These are phyloP conservation scores for Sminthopsis crassicaudata DNA, from an alignment of 2,113 vertebrate genomes.

Conservation along the genomic window DNA sequence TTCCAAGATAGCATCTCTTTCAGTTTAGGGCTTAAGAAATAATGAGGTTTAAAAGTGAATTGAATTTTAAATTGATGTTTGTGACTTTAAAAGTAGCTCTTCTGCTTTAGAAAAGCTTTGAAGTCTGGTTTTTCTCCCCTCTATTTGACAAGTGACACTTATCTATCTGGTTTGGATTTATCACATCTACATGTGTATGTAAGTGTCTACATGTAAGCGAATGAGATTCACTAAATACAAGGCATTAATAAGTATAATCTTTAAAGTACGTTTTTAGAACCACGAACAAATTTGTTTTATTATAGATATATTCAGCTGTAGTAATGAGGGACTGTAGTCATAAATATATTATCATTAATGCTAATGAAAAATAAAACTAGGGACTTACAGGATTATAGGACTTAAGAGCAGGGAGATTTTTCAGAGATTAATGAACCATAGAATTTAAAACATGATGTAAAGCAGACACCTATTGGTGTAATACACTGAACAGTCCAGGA, in stretches of 20 bases:
- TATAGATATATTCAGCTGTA: neutral
- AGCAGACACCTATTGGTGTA: neutral
- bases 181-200: neutral
- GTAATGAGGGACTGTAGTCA: neutral
- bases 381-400: neutral
- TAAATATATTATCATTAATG: neutral
- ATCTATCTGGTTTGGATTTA: neutral
- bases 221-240: neutral
- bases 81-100: neutral
- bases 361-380: neutral
- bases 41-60: conserved; percentile 45
- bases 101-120: neutral
- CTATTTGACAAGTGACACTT: neutral
- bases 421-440: neutral
- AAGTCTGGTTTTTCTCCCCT: neutral
- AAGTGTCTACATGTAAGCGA: neutral
- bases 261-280: neutral
- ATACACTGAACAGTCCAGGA: neutral
- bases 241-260: neutral
- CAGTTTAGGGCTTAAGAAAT: conserved; percentile 30
- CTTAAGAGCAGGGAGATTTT: neutral
- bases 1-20: conserved; percentile 41
- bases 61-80: neutral
- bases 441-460: neutral
- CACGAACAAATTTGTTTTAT: neutral